phyloP scores from a whole-genome alignment of 2,888 invertebrate genomes.

The Heliconius sara region DNA sequence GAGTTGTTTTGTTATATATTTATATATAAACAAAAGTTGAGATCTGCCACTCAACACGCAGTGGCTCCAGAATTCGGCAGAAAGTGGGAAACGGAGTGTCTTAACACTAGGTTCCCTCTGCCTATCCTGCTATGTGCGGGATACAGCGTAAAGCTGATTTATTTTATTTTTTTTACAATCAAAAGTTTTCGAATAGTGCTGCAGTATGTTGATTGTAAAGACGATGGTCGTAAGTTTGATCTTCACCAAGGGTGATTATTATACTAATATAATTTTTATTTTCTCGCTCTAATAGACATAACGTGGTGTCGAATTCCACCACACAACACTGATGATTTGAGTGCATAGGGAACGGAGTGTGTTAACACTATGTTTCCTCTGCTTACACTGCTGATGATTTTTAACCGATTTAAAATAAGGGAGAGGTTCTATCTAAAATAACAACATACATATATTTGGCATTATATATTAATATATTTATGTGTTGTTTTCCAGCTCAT shows the following conservation, averaged over 20 bases:
- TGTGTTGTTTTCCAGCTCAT: slow-evolving; percentile 73
- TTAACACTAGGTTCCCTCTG: too few relatives aligned
- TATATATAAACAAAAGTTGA: too few relatives aligned
- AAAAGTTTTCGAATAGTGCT: too few relatives aligned
- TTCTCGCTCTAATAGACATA: background rate
- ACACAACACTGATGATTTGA: background rate
- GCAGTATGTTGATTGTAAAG: too few relatives aligned
- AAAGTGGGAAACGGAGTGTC: too few relatives aligned
- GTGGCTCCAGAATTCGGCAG: too few relatives aligned
- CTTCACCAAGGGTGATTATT: background rate
- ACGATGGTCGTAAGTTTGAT: too few relatives aligned
- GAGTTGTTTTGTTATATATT: background rate
- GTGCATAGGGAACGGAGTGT: background rate
- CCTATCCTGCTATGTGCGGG: too few relatives aligned
- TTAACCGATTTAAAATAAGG: background rate
- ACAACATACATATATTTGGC: background rate
- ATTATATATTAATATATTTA: background rate
- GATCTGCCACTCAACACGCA: too few relatives aligned
- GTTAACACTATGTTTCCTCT: background rate
- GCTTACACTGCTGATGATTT: too few relatives aligned
- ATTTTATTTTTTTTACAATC: too few relatives aligned
- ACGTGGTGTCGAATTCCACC: background rate
- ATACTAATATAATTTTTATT: background rate
- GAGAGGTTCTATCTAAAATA: background rate
- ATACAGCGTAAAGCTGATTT: too few relatives aligned